Conservation (phyloP, 2,797 vertebrate genomes). For the Limosa lapponica region DNA sequence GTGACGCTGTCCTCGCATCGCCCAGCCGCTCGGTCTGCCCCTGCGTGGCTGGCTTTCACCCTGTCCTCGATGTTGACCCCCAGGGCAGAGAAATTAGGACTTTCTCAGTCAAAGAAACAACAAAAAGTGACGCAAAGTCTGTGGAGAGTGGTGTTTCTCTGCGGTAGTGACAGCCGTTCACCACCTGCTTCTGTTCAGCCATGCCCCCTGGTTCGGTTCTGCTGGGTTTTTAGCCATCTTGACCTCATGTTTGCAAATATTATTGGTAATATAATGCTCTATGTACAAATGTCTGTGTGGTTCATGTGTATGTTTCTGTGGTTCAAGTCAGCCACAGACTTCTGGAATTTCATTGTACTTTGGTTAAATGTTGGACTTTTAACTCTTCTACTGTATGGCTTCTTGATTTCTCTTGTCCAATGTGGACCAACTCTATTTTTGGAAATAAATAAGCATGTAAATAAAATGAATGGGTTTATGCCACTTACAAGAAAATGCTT, state of each 20-base stretch:
- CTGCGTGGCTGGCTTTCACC: constrained; percentile 49
- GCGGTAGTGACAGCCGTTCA: neutral
- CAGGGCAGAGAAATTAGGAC: constrained; percentile 12
- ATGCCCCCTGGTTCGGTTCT: constrained; percentile 51
- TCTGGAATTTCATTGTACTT: constrained; percentile 73
- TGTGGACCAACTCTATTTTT: constrained; percentile 74
- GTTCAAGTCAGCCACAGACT: constrained; percentile 59
- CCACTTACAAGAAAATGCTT: constrained; percentile 75
- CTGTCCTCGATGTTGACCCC: neutral
- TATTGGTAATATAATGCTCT: constrained; percentile 72
- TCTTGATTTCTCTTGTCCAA: constrained; percentile 73
- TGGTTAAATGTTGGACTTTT: constrained; percentile 72
- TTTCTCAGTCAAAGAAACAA: neutral
- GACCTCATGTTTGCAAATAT: constrained; percentile 74
- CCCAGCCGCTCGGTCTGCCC: neutral
- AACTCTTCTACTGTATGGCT: constrained; percentile 67
- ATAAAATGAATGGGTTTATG: constrained; percentile 74
- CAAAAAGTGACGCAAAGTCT: neutral
- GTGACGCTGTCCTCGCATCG: rapidly evolving
- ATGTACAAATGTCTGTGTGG: constrained; percentile 70
- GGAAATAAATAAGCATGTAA: constrained; percentile 75
- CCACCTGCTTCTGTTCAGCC: constrained; percentile 48
- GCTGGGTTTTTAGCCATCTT: constrained; percentile 70
- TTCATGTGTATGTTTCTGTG: constrained; percentile 67
- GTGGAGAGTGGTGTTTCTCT: constrained; percentile 47